Base-by-base conservation (phyloP, 53 echinoderm and acorn worm genomes). In the Mesocentrotus franciscanus region DNA sequence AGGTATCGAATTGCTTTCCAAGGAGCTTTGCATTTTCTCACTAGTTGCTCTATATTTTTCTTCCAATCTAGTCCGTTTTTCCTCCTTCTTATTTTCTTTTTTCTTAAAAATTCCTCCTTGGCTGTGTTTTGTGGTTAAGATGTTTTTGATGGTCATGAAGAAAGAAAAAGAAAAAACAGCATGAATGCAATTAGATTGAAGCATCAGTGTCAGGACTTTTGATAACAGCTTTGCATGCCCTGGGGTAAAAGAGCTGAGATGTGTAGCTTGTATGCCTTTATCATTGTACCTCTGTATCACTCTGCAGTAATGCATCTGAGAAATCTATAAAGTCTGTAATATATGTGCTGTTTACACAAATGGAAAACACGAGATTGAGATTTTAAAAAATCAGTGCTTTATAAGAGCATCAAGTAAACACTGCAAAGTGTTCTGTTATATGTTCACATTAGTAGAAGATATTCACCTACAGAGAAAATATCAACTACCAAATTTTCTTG, bases 11-110 rank as follows among this genome's bases (percentile, higher is more conserved):
- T 87, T 57, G 7, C 87, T 24, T 57, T 58, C 87, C 87, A n/a
- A 29, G 56, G 58, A 87, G 87, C 56, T 58, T 87, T 87, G 58
- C 87, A 57, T 26, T 49, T 87, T 56, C 56, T 87, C 58, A 87
- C 58, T 57, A 58, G 57, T 87, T 87, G 58, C 57, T 18, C 56
- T 58, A 8, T 16, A 87, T 87, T 58, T 2, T 20, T 8, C 6
- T 10, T n/a, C 5, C 29, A 12, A 29, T 22, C 87, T 13, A 11
- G 33, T 59, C 27, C 26, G 58, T 58, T 26, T 56, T 14, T 87
- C 13, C 87, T 66, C 58, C 57, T 57, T 57, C n/a, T n/a, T n/a
- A 2, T 33, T 10, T 57, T 1, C 5, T 85, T 39, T 87, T 85
- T 39, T 87, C 58, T 13, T 81, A n/a, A 87, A 57, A 87, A 87